phyloP scores from a whole-genome alignment of 2,888 invertebrate species.

The Orthosia gothica region DNA sequence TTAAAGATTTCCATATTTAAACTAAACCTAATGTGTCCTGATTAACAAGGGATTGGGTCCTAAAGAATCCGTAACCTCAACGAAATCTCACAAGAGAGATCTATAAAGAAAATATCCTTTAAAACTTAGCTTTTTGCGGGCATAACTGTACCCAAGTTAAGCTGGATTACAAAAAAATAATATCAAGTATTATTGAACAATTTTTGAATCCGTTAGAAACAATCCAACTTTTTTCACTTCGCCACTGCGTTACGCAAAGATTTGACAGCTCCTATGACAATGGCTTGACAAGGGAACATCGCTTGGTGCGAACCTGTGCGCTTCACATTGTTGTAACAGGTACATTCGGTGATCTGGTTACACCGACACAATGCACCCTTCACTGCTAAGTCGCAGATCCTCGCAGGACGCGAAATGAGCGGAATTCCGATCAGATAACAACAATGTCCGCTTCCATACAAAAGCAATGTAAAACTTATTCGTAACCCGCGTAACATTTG shows the following conservation, averaged over 20 bases:
- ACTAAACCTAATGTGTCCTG: background rate
- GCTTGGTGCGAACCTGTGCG: constrained; percentile 80
- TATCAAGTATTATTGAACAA: no score
- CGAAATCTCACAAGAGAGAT: background rate
- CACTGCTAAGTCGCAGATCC: constrained; percentile 82
- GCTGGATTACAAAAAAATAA: background rate
- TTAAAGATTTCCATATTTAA: no score
- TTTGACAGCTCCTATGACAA: constrained; percentile 69
- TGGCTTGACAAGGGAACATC: constrained; percentile 75
- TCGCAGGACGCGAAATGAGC: constrained; percentile 71
- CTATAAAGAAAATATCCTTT: background rate
- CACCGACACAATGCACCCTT: constrained; percentile 82
- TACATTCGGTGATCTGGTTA: constrained; percentile 87
- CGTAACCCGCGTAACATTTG: constrained; percentile 75
- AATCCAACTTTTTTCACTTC: constrained; percentile 21
- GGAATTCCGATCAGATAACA: constrained; percentile 90
- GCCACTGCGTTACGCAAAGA: constrained; percentile 64
- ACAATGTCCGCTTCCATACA: constrained; percentile 83
- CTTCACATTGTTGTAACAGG: constrained; percentile 84
- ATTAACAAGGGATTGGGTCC: no score
- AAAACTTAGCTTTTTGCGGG: background rate
- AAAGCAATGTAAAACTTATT: constrained; percentile 80
- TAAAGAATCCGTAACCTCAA: no score
- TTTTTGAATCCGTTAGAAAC: constrained; percentile 36
- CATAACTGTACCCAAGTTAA: background rate